Evolutionary conservation across 2,113 vertebrate species (phyloP).

Genomic region (Bubalus kerabau): DNA sequence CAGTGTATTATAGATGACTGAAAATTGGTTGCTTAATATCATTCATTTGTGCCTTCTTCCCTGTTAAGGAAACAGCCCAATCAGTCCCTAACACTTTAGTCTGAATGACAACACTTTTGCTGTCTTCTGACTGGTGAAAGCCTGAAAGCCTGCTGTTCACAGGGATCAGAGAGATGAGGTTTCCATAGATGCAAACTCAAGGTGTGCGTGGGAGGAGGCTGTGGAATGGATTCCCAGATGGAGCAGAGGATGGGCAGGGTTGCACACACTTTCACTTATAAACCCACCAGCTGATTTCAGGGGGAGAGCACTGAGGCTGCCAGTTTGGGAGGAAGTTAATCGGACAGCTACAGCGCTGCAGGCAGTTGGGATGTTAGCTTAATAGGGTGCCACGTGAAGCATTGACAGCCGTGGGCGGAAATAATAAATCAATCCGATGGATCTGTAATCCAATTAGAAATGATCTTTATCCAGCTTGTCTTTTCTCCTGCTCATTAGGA

Average conservation of each 20-base stretch:
- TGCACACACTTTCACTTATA: neutral
- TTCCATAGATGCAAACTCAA: neutral
- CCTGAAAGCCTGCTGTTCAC: neutral
- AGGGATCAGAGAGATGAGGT: neutral
- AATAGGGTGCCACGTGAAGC: slow-evolving; percentile 27
- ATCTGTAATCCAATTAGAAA: slow-evolving; percentile 77
- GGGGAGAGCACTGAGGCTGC: neutral
- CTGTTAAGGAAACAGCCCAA: neutral
- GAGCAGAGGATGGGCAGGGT: neutral
- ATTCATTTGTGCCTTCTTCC: neutral
- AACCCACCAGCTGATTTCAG: neutral
- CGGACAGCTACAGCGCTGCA: slow-evolving; percentile 45
- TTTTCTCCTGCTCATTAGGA: slow-evolving; percentile 53
- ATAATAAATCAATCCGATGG: slow-evolving; percentile 74
- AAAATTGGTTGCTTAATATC: neutral
- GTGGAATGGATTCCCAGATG: neutral
- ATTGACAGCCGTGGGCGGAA: slow-evolving; percentile 64
- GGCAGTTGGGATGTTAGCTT: slow-evolving; percentile 43
- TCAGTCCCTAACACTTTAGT: neutral
- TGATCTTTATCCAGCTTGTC: slow-evolving; percentile 64
- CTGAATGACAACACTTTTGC: neutral
- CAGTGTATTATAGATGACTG: neutral
- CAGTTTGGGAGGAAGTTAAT: slow-evolving; percentile 31
- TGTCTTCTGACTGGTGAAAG: neutral
- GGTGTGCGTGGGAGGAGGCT: neutral